Conservation (phyloP, 2,797 vertebrate genomes). For the Tapera naevia region DNA sequence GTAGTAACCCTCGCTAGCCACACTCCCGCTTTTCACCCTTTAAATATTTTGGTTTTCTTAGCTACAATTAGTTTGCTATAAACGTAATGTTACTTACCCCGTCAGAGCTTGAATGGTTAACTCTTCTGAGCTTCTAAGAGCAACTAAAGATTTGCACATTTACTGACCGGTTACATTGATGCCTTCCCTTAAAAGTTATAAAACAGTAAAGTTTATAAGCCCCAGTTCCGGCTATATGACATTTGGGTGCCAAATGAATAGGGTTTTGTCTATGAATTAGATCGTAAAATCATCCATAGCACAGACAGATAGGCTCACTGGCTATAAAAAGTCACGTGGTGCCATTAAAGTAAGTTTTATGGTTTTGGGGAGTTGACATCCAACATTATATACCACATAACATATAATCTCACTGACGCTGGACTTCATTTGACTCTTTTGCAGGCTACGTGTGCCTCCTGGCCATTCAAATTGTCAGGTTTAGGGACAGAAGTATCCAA, state of each 20-base stretch:
- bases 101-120: conserved; percentile 81
- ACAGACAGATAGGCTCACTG: conserved; percentile 99
- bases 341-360: conserved; percentile 99
- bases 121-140: conserved; percentile 83
- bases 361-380: conserved; percentile 99
- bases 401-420: conserved; percentile 98
- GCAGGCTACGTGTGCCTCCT: conserved; percentile 91
- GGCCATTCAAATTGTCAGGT: conserved; percentile 87
- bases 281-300: conserved; percentile 99
- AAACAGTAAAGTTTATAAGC: conserved; percentile 97
- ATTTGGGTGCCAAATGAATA: conserved; percentile 99
- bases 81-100: conserved; percentile 88
- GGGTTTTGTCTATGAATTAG: conserved; percentile 99
- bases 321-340: conserved; percentile 99
- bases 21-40: conserved; percentile 57
- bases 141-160: conserved; percentile 86
- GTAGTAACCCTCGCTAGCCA: conserved; percentile 22
- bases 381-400: conserved; percentile 99
- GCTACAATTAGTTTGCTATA: conserved; percentile 76
- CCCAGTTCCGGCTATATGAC: conserved; percentile 93
- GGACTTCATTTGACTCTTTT: conserved; percentile 97
- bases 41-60: conserved; percentile 64
- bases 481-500: conserved; percentile 82
- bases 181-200: conserved; percentile 89
- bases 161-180: conserved; percentile 83